Percentiles rank a stretch among this genome's conserved stretches.
Evolutionary conservation across 2,888 invertebrate genomes (phyloP).

Genomic region (Dimorphilus gyrociliatus): DNA sequence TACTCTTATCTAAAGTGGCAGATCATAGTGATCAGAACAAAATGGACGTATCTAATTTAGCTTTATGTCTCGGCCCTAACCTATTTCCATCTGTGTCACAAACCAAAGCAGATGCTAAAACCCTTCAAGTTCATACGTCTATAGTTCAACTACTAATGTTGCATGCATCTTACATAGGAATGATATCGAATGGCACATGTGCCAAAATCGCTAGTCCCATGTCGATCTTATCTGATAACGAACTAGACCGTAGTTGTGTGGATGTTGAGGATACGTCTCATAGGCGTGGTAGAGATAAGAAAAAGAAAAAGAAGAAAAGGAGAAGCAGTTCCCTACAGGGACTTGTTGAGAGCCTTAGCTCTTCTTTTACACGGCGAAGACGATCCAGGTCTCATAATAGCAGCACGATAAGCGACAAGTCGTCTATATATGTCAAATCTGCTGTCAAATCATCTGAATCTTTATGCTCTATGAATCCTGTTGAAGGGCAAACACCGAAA

Average conservation of each 20-base stretch:
- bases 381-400: too few species aligned
- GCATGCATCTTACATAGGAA: slow-evolving; percentile 56
- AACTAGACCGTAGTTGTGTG: slow-evolving; percentile 19
- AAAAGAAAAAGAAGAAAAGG: slow-evolving; percentile 56
- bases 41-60: slow-evolving; percentile 67
- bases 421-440: too few species aligned
- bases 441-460: too few species aligned
- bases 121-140: slow-evolving; percentile 25
- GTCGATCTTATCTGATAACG: slow-evolving; percentile 22
- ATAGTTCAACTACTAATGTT: slow-evolving; percentile 54
- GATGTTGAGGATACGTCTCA: slow-evolving; percentile 25
- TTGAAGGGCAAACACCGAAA: too few species aligned
- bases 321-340: slow-evolving; percentile 71
- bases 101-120: too few species aligned
- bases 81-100: too few species aligned
- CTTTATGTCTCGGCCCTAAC: slow-evolving; percentile 68
- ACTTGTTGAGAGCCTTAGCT: too few species aligned
- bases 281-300: too few species aligned
- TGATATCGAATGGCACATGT: slow-evolving; percentile 48
- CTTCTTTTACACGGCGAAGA: too few species aligned
- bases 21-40: slow-evolving; percentile 53
- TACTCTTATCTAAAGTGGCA: slow-evolving; percentile 52
- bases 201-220: slow-evolving; percentile 19
- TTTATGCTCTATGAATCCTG: too few species aligned
- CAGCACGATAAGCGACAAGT: too few species aligned